Evolutionary conservation across 2,888 invertebrate genomes (phyloP), one percentile per base, ranked within the genome.

Genomic region (Conus canariensis): DNA sequence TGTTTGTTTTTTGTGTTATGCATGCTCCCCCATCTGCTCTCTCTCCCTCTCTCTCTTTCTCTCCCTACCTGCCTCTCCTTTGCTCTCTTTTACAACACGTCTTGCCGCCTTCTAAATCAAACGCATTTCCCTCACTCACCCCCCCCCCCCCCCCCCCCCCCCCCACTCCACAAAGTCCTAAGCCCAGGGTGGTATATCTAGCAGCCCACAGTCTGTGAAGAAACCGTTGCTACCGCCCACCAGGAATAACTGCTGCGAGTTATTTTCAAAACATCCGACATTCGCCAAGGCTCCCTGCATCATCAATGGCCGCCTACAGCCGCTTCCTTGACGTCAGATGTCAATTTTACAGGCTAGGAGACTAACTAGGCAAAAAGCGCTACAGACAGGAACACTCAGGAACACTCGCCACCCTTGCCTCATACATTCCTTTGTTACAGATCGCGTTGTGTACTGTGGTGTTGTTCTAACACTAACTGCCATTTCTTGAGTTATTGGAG

Each of bases 41-140:
- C 25, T 74, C 74, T 74, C 74, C 19, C 74, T 74, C n/a, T 74
- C 74, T 74, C 74, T 74, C 74, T 74, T n/a, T n/a, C 74, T n/a
- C 74, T n/a, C 74, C 3, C 25, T n/a, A 1, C 25, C 74, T 74
- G n/a, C n/a, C 74, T 74, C 74, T 74, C 74, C n/a, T n/a, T 74
- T n/a, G 22, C 74, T 74, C 74, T 74, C 74, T 74, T 19, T 70
- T 8, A 19, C 70, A 22, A 74, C 25, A 10, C 10, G 22, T n/a
- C n/a, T 74, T n/a, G n/a, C 10, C 4, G 3, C 10, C 25, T n/a
- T 74, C 22, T 9, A 22, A 74, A 10, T 74, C 10, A 22, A 22
- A 70, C n/a, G 12, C 64, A 16, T 7, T 64, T 64, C 64, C 10
- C 64, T 64, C 16, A 64, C 4, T 6, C 45, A 45, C n/a, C n/a